Conservation (phyloP, 2,888 invertebrate genomes). For the Yponomeuta sedellus region DNA sequence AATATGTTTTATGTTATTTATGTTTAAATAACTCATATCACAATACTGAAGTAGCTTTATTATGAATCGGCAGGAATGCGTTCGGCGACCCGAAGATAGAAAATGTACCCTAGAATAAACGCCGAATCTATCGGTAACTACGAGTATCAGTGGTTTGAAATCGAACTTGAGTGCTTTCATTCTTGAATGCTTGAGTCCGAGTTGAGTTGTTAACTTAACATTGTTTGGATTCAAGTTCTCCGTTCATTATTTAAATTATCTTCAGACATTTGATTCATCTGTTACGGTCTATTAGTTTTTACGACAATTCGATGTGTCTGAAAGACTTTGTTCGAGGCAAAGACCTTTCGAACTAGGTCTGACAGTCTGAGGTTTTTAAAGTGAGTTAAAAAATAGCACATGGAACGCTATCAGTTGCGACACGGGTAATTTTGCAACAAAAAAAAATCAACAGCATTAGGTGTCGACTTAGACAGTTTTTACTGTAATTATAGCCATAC, state of each 20-base stretch:
- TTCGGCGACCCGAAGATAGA: neutral
- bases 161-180: constrained; percentile 19
- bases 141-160: constrained; percentile 4
- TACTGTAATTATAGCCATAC: too few species aligned
- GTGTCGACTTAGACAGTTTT: too few species aligned
- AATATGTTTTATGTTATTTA: too few species aligned
- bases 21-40: too few species aligned
- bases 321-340: neutral
- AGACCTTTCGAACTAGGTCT: neutral
- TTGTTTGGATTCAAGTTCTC: neutral
- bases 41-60: neutral
- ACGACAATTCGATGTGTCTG: neutral
- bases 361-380: too few species aligned
- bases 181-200: neutral
- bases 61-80: neutral
- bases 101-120: neutral
- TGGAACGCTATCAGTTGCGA: too few species aligned
- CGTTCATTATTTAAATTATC: neutral
- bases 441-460: too few species aligned
- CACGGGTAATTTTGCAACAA: too few species aligned
- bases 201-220: neutral
- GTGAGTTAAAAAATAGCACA: too few species aligned
- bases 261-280: neutral
- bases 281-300: neutral
- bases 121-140: neutral